These are phyloP conservation scores for Nerophis lumbriciformis DNA, from an alignment of 2,113 vertebrate species.

Conservation along the genomic window DNA sequence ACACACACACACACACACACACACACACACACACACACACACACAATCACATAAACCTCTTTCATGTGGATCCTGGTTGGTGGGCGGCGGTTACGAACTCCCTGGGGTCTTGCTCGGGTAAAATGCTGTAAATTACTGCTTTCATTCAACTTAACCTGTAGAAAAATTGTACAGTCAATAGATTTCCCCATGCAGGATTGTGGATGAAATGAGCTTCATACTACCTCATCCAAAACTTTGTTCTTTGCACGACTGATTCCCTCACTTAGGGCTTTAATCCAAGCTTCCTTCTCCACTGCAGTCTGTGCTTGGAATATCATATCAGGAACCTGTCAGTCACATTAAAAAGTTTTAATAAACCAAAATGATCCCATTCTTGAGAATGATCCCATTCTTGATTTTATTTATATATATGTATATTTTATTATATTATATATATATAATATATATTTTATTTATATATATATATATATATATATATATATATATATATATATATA, in stretches of 20 bases:
- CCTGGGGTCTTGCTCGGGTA: conserved; percentile 82
- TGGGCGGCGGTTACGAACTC: conserved; percentile 78
- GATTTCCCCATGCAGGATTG: neutral
- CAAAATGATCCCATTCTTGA: too few relatives aligned
- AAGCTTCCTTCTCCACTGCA: conserved; percentile 85
- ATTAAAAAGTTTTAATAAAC: neutral
- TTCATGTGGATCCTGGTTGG: conserved; percentile 91
- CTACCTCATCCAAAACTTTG: conserved; percentile 91
- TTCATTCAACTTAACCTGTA: conserved; percentile 85
- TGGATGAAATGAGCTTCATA: neutral
- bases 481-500: too few relatives aligned
- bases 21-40: neutral
- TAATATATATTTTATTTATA: too few relatives aligned
- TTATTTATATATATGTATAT: too few relatives aligned
- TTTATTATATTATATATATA: too few relatives aligned
- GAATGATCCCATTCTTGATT: too few relatives aligned
- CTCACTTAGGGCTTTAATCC: conserved; percentile 90
- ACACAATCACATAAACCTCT: conserved; percentile 71
- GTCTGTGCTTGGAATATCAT: conserved; percentile 84
- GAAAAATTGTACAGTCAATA: conserved; percentile 6
- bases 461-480: too few relatives aligned
- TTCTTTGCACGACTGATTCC: conserved; percentile 89
- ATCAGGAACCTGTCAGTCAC: conserved; percentile 78
- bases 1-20: neutral
- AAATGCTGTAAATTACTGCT: conserved; percentile 84